These are phyloP conservation scores for Promerops cafer DNA, from an alignment of 2,113 vertebrate genomes.

Conservation along the genomic window DNA sequence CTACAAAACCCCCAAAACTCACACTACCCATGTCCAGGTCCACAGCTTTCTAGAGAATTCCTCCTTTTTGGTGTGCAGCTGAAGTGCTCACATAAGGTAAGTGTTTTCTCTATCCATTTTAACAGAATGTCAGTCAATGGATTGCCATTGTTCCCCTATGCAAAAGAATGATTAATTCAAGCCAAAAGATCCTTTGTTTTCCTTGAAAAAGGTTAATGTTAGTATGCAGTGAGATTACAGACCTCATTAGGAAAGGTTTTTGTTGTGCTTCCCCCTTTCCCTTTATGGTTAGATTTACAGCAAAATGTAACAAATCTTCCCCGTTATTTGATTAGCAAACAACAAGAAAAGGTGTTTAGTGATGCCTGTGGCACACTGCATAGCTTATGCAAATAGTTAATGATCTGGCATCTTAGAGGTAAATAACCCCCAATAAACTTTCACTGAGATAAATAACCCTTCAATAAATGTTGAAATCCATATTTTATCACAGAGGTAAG, in stretches of 20 bases:
- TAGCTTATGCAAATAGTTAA: constrained; percentile 22
- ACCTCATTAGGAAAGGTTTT: background rate
- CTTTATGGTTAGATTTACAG: background rate
- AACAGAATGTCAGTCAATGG: background rate
- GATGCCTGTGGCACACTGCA: constrained; percentile 79
- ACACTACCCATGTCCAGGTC: background rate
- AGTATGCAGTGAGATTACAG: background rate
- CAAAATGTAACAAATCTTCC: background rate
- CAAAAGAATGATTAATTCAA: background rate
- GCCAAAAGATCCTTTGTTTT: background rate
- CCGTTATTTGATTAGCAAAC: background rate
- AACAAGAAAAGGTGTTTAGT: background rate
- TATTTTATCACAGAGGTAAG: background rate
- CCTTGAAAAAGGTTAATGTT: background rate
- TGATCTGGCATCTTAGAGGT: background rate
- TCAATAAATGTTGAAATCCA: background rate
- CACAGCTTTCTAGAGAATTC: background rate
- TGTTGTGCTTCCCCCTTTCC: background rate
- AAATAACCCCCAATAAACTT: background rate
- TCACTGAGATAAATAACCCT: background rate
- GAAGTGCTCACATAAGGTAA: background rate
- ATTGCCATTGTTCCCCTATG: background rate
- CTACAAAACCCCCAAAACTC: background rate
- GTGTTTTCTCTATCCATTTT: background rate
- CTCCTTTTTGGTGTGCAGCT: background rate